Evolutionary conservation across 2,797 vertebrate species (phyloP).

Genomic region (Epinephelus coioides): DNA sequence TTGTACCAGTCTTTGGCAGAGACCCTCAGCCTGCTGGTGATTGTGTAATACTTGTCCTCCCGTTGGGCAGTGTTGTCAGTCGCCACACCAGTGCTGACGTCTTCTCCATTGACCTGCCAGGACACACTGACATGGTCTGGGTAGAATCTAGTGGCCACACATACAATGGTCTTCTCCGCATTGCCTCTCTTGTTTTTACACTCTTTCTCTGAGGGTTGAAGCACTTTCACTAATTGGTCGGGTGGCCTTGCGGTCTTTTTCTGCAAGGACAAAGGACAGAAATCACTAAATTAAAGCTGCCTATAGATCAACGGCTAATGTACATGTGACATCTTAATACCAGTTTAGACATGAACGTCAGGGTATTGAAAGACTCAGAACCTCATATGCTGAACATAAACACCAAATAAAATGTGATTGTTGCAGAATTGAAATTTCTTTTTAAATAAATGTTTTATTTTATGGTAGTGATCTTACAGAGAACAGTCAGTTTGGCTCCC

Average conservation of each 20-base stretch:
- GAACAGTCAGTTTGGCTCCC: constrained; percentile 15
- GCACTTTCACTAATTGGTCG: constrained; percentile 28
- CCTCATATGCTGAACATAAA: not conserved
- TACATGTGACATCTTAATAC: not conserved
- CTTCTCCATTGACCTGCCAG: accelerated
- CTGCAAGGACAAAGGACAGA: constrained; percentile 49
- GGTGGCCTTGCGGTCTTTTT: accelerated
- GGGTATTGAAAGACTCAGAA: not conserved
- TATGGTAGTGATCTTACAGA: not conserved
- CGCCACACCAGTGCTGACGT: accelerated
- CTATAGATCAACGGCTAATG: not conserved
- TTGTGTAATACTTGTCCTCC: accelerated
- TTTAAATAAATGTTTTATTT: not conserved
- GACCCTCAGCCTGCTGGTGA: constrained; percentile 82
- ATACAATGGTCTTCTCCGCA: constrained; percentile 73
- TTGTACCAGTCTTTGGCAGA: constrained; percentile 9
- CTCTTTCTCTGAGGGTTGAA: constrained; percentile 26
- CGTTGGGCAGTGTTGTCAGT: constrained; percentile 66
- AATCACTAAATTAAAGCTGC: not conserved
- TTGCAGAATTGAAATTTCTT: not conserved
- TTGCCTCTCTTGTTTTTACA: constrained; percentile 30
- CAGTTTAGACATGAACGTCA: not conserved
- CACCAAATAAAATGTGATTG: not conserved
- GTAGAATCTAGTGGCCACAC: constrained; percentile 75
- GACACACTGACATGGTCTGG: constrained; percentile 76